Conservation (phyloP, 2,797 vertebrate species). For the Pangasius mekongensis region DNA sequence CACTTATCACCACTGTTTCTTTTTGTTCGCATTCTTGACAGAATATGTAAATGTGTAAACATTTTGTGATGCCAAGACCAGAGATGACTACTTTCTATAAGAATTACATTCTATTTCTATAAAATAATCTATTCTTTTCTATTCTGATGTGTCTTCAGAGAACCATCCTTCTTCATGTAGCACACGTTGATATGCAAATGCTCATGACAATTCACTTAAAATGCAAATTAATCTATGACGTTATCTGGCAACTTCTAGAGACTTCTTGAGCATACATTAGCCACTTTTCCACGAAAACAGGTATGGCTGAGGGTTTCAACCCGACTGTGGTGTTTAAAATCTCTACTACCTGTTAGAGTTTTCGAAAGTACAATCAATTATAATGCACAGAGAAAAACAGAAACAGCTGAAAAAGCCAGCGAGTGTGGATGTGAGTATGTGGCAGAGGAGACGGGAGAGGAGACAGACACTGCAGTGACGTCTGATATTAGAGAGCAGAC, state of each 20-base stretch:
- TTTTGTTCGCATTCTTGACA: neutral
- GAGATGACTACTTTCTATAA: neutral
- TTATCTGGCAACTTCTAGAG: neutral
- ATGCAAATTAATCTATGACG: neutral
- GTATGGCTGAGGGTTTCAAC: neutral
- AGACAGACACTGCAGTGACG: constrained; percentile 66
- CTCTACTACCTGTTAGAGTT: neutral
- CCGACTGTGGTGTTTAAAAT: neutral
- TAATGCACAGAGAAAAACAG: neutral
- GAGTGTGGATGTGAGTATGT: neutral
- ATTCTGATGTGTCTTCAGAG: neutral
- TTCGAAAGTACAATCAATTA: neutral
- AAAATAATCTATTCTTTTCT: neutral
- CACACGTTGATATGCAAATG: neutral
- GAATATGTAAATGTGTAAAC: neutral
- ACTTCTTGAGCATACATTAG: neutral
- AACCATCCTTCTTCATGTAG: neutral
- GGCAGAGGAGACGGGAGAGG: constrained; percentile 52
- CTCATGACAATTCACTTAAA: neutral
- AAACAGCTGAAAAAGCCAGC: neutral
- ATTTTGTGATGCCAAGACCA: neutral
- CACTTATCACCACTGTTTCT: neutral
- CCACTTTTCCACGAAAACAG: neutral
- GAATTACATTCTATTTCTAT: neutral
- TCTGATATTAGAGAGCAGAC: constrained; percentile 59